A percentile compares a stretch with the other conserved stretches of the same genome.
Evolutionary conservation across 2,113 vertebrate genomes (phyloP).

Genomic region (Percina caprodes): DNA sequence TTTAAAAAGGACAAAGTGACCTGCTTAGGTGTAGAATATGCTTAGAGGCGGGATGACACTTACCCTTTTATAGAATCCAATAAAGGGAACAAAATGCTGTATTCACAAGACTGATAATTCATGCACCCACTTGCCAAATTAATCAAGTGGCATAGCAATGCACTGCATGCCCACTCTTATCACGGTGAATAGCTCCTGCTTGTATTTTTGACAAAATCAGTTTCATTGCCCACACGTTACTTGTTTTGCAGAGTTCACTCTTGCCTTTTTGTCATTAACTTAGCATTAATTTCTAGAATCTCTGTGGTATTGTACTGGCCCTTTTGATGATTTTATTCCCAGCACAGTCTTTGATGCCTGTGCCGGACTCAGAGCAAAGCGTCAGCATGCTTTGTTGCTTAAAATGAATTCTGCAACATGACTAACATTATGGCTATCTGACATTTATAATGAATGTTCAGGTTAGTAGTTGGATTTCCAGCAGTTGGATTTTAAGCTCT

Average conservation of each 20-base stretch:
- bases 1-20: conserved; percentile 71
- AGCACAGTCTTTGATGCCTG: conserved; percentile 46
- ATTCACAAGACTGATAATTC: conserved; percentile 69
- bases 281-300: conserved; percentile 63
- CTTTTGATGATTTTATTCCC: conserved; percentile 57
- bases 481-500: conserved; percentile 73
- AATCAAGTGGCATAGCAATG: conserved; percentile 66
- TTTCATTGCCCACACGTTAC: conserved; percentile 63
- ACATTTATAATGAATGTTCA: conserved; percentile 79
- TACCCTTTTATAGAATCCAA: conserved; percentile 56
- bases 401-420: conserved; percentile 70
- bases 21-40: conserved; percentile 61
- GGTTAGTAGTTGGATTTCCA: conserved; percentile 66
- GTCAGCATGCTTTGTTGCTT: conserved; percentile 50
- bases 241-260: conserved; percentile 69
- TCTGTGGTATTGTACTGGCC: conserved; percentile 33
- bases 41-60: conserved; percentile 68
- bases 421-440: conserved; percentile 76
- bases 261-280: conserved; percentile 70
- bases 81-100: conserved; percentile 63
- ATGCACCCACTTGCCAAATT: conserved; percentile 72
- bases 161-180: conserved; percentile 63
- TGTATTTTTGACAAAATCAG: conserved; percentile 73
- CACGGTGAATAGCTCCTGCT: conserved; percentile 76
- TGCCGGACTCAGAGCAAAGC: conserved; percentile 31